Evolutionary conservation across 2,113 vertebrate species (phyloP).

Genomic region (Crotalus viridis): DNA sequence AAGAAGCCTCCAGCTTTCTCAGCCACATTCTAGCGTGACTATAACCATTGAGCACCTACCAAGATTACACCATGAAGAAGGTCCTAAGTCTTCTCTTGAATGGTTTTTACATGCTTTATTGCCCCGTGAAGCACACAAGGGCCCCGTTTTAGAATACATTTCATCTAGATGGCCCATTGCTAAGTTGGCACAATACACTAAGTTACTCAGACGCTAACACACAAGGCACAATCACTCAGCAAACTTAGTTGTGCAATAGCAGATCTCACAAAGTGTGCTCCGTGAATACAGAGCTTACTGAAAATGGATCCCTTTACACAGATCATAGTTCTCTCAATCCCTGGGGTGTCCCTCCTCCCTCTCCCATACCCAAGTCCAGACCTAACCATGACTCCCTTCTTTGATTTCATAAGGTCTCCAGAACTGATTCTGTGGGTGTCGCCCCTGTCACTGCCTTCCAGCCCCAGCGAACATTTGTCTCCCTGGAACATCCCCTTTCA

Average conservation of each 20-base stretch:
- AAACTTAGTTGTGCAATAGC: background rate
- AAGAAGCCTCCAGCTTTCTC: background rate
- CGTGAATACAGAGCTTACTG: background rate
- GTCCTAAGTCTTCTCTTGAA: background rate
- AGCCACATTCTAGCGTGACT: background rate
- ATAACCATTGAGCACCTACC: background rate
- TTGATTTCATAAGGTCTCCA: background rate
- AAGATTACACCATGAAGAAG: background rate
- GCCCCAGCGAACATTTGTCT: background rate
- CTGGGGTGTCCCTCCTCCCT: background rate
- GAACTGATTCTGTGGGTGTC: background rate
- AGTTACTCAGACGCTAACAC: background rate
- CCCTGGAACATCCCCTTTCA: background rate
- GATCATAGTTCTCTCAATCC: background rate
- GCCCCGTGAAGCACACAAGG: background rate
- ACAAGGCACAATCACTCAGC: background rate
- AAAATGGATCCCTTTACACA: background rate
- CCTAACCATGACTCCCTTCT: background rate
- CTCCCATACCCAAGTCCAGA: background rate
- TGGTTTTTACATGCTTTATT: background rate
- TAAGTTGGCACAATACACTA: background rate
- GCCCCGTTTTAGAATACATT: background rate
- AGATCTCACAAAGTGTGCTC: background rate
- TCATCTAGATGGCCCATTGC: background rate
- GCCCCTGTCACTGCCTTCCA: background rate